phyloP scores from a whole-genome alignment of 1,140 invertebrate genomes.

The Euwallacea fornicatus region DNA sequence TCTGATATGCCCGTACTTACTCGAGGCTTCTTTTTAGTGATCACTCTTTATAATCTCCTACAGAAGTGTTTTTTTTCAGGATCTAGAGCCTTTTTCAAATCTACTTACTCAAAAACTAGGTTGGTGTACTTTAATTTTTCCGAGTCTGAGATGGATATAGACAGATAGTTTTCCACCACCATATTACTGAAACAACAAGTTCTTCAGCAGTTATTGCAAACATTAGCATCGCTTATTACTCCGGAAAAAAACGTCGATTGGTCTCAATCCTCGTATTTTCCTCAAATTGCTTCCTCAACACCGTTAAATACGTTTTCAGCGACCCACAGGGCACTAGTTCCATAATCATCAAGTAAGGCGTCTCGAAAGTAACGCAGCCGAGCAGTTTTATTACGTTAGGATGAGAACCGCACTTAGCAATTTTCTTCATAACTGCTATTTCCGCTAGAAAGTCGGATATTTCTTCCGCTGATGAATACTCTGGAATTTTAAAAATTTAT shows the following conservation, averaged over 20 bases:
- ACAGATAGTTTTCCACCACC: constrained; percentile 28
- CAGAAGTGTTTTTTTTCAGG: too few relatives aligned
- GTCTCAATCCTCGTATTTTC: constrained; percentile 26
- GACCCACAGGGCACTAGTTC: constrained; percentile 81
- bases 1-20: too few relatives aligned
- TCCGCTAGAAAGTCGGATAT: constrained; percentile 71
- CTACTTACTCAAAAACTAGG: constrained; percentile 34
- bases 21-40: too few relatives aligned
- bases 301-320: constrained; percentile 59
- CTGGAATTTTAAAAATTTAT: constrained; percentile 38
- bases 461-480: constrained; percentile 60
- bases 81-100: neutral
- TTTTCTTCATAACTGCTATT: constrained; percentile 77
- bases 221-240: constrained; percentile 35
- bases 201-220: neutral
- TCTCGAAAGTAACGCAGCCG: constrained; percentile 72
- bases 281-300: constrained; percentile 49
- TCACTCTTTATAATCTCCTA: too few relatives aligned
- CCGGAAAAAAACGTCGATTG: constrained; percentile 40
- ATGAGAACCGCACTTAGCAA: constrained; percentile 65
- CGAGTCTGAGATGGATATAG: neutral
- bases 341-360: constrained; percentile 72
- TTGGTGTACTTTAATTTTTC: constrained; percentile 29
- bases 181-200: constrained; percentile 25
- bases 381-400: constrained; percentile 76